Evolutionary conservation across 2,888 invertebrate species (phyloP).

Genomic region (Acrocyrtus sp.): DNA sequence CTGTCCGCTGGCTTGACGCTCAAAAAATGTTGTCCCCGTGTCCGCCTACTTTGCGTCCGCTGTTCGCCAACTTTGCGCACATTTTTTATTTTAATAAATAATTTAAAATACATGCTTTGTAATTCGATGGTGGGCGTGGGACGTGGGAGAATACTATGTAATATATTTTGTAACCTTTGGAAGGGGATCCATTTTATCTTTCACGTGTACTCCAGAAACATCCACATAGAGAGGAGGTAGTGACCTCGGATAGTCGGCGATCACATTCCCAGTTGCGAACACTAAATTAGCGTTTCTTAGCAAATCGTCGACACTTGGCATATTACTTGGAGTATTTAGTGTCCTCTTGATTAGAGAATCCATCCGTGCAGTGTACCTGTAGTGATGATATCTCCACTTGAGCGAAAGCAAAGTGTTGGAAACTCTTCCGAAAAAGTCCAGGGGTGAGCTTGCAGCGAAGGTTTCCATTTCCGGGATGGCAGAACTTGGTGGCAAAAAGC

Average conservation of each 20-base stretch:
- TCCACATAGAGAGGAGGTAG: slow-evolving; percentile 23
- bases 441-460: neutral
- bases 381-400: slow-evolving; percentile 6
- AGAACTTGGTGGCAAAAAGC: slow-evolving; percentile 33
- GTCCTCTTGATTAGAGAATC: slow-evolving; percentile 9
- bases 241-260: slow-evolving; percentile 23
- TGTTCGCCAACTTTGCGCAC: too few relatives aligned
- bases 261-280: slow-evolving; percentile 17
- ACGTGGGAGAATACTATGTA: too few relatives aligned
- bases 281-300: slow-evolving; percentile 13
- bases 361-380: neutral
- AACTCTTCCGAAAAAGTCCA: slow-evolving; percentile 13
- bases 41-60: too few relatives aligned
- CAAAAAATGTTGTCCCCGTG: too few relatives aligned
- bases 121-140: too few relatives aligned
- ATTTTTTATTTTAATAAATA: too few relatives aligned
- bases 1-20: too few relatives aligned
- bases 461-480: slow-evolving; percentile 47
- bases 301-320: slow-evolving; percentile 25
- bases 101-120: too few relatives aligned
- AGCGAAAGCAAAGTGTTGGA: slow-evolving; percentile 7
- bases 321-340: neutral
- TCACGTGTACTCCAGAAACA: slow-evolving; percentile 24
- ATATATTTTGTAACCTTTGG: slow-evolving; percentile 1
- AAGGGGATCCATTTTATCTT: neutral